Evolutionary conservation across 37 sponge, comb jelly and placozoan species (phyloP).

Genomic region (Theonella swinhoei): DNA sequence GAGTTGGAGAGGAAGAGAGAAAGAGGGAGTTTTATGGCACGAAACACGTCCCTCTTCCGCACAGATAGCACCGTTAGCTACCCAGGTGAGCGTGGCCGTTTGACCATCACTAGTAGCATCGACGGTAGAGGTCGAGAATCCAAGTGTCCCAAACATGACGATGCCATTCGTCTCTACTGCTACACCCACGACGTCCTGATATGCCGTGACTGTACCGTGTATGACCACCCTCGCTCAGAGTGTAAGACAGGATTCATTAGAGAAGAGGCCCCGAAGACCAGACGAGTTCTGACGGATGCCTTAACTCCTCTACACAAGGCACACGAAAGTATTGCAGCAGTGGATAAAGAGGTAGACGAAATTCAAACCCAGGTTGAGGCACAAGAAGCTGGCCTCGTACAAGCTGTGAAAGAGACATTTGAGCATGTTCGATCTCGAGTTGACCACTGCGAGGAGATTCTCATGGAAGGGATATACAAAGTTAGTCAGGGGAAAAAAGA

Average conservation of each 20-base stretch:
- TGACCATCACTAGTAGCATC: too few species aligned
- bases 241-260: too few species aligned
- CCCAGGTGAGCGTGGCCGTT: too few species aligned
- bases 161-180: neutral
- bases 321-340: neutral
- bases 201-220: neutral
- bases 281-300: too few species aligned
- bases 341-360: neutral
- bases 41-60: neutral
- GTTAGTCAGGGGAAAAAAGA: neutral
- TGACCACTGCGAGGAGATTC: neutral
- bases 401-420: neutral
- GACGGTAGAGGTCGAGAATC: too few species aligned
- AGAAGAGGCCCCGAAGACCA: too few species aligned
- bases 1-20: too few species aligned
- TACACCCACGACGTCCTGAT: neutral
- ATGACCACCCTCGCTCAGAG: neutral
- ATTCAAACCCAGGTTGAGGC: neutral
- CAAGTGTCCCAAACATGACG: neutral
- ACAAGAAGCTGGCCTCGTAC: neutral
- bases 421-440: neutral
- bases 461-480: neutral
- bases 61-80: neutral
- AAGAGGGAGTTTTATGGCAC: too few species aligned
- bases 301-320: neutral